Evolutionary conservation across 2,888 invertebrate genomes (phyloP).

Genomic region (Heteropelma amictum): DNA sequence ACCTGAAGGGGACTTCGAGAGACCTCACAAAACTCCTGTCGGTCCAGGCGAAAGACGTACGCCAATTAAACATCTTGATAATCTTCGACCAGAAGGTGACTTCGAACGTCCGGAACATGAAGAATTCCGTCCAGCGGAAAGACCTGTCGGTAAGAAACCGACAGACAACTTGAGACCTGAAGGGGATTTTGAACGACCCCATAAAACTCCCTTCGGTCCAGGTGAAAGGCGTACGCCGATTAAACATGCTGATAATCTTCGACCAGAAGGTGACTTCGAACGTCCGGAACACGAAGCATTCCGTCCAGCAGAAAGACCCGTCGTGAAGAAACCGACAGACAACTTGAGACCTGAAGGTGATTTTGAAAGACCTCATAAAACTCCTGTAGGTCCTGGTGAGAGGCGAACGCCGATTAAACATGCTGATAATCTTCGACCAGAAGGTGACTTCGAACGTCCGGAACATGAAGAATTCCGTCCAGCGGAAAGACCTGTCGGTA

Average conservation of each 20-base stretch:
- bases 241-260: constrained; percentile 78
- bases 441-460: constrained; percentile 38
- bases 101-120: constrained; percentile 71
- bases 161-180: constrained; percentile 80
- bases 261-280: constrained; percentile 78
- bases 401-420: constrained; percentile 79
- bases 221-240: constrained; percentile 81
- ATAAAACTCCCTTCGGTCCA: constrained; percentile 79
- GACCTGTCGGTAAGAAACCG: constrained; percentile 75
- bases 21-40: constrained; percentile 76
- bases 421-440: constrained; percentile 71
- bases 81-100: constrained; percentile 80
- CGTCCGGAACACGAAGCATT: constrained; percentile 75
- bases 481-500: constrained; percentile 65
- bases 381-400: constrained; percentile 62
- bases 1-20: constrained; percentile 77
- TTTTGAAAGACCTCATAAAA: constrained; percentile 67
- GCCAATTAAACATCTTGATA: constrained; percentile 78
- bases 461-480: constrained; percentile 69
- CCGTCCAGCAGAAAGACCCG: constrained; percentile 74
- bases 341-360: constrained; percentile 77
- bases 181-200: constrained; percentile 78
- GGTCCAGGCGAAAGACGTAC: constrained; percentile 79
- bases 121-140: constrained; percentile 71
- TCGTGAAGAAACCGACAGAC: constrained; percentile 68